Evolutionary conservation across 2,113 vertebrate species (phyloP).

Genomic region (Pterocles gutturalis): DNA sequence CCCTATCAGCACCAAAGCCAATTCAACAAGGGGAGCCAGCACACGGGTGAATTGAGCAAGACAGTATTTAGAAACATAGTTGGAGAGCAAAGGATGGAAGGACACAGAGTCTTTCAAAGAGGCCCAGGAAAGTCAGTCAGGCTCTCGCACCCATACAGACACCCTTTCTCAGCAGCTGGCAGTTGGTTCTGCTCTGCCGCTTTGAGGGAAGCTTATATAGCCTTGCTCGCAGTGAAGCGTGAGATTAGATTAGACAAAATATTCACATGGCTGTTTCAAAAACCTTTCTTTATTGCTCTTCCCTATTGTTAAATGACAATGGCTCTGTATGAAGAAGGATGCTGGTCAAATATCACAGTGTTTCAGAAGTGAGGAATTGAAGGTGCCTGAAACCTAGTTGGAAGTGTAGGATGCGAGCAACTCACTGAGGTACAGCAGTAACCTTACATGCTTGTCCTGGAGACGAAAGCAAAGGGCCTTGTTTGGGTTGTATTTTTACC

Average conservation of each 20-base stretch:
- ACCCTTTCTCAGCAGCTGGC: neutral
- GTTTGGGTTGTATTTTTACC: neutral
- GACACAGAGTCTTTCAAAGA: neutral
- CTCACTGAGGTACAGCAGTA: neutral
- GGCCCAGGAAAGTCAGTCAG: neutral
- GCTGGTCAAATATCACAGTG: neutral
- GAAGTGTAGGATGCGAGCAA: neutral
- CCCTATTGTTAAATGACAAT: neutral
- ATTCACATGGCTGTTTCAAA: neutral
- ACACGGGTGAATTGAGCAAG: neutral
- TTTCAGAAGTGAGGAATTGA: neutral
- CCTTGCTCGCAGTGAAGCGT: neutral
- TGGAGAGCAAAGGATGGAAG: neutral
- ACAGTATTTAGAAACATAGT: neutral
- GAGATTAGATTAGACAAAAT: constrained; percentile 19
- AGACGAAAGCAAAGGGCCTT: neutral
- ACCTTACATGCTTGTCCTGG: neutral
- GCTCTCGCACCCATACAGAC: neutral
- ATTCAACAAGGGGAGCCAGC: neutral
- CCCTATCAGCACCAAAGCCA: neutral
- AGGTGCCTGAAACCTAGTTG: neutral
- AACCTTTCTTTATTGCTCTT: neutral
- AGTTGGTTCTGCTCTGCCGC: neutral
- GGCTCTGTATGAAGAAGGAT: neutral
- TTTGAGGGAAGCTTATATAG: neutral